phyloP scores from a whole-genome alignment of 2,797 vertebrate species.

The Pterois miles region DNA sequence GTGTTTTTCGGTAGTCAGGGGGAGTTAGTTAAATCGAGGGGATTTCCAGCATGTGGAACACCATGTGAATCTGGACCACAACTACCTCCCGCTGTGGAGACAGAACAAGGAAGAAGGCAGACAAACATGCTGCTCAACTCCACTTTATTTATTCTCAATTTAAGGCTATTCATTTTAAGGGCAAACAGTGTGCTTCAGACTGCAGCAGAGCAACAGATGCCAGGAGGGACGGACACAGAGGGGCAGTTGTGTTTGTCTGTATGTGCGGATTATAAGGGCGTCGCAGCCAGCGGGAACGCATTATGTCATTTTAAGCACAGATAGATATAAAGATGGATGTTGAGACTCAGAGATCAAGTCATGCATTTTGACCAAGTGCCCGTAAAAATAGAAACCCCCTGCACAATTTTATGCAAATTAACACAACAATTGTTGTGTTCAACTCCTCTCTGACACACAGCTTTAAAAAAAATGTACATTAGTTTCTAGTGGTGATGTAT shows the following conservation, averaged over 20 bases:
- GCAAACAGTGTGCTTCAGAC: slow-evolving; percentile 30
- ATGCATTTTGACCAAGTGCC: background rate
- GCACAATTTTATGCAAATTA: background rate
- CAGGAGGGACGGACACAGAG: background rate
- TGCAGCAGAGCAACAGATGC: slow-evolving; percentile 18
- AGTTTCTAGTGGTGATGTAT: background rate
- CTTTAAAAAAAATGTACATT: background rate
- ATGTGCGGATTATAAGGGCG: background rate
- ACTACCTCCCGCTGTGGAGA: slow-evolving; percentile 29
- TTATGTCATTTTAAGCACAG: background rate
- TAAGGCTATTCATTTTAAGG: slow-evolving; percentile 15
- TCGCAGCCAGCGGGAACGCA: background rate
- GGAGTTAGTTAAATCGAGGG: slow-evolving; percentile 54
- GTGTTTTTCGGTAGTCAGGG: slow-evolving; percentile 26
- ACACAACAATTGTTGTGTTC: background rate
- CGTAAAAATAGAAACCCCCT: background rate
- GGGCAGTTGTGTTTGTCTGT: background rate
- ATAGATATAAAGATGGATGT: background rate
- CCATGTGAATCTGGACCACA: slow-evolving; percentile 57
- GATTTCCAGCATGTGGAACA: slow-evolving; percentile 64
- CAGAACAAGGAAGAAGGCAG: slow-evolving; percentile 16
- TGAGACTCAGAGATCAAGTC: background rate
- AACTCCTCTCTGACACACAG: background rate
- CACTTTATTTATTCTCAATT: slow-evolving; percentile 25
- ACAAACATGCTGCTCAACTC: slow-evolving; percentile 4